A percentile compares a stretch with the other conserved stretches of the same genome.
Conservation (phyloP, 1,140 invertebrate genomes). For the Dysdera silvatica region DNA sequence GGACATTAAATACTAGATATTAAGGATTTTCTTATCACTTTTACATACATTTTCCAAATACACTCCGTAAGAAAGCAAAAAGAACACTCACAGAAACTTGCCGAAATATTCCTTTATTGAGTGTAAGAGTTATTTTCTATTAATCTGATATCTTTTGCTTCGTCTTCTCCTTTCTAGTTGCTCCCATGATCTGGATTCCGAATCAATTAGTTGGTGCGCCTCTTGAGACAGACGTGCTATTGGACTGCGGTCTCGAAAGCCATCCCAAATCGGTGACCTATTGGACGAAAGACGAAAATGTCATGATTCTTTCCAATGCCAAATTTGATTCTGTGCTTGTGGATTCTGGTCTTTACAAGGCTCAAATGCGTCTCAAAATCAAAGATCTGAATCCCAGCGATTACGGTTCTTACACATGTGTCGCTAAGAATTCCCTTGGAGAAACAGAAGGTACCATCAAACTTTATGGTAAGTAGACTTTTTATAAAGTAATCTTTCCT, state of each 20-base stretch:
- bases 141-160: too few relatives aligned
- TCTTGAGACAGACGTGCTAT: slow-evolving; percentile 41
- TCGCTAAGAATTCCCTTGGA: slow-evolving; percentile 83
- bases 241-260: slow-evolving; percentile 45
- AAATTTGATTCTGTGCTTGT: slow-evolving; percentile 32
- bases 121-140: too few relatives aligned
- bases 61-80: too few relatives aligned
- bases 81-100: too few relatives aligned
- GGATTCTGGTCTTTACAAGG: slow-evolving; percentile 25
- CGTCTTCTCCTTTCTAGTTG: slow-evolving; percentile 38
- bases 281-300: slow-evolving; percentile 30
- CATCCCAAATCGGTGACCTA: slow-evolving; percentile 33
- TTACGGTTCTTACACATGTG: slow-evolving; percentile 82
- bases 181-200: slow-evolving; percentile 46
- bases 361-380: slow-evolving; percentile 30
- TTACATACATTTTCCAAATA: too few relatives aligned
- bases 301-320: slow-evolving; percentile 32
- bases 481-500: too few relatives aligned
- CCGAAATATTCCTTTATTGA: too few relatives aligned
- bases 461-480: slow-evolving; percentile 54
- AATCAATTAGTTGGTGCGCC: slow-evolving; percentile 45
- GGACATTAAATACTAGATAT: too few relatives aligned
- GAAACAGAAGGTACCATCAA: slow-evolving; percentile 84
- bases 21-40: too few relatives aligned
- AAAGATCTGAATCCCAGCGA: slow-evolving; percentile 47